Conservation (phyloP, 2,797 vertebrate genomes). For the Brotula barbata region DNA sequence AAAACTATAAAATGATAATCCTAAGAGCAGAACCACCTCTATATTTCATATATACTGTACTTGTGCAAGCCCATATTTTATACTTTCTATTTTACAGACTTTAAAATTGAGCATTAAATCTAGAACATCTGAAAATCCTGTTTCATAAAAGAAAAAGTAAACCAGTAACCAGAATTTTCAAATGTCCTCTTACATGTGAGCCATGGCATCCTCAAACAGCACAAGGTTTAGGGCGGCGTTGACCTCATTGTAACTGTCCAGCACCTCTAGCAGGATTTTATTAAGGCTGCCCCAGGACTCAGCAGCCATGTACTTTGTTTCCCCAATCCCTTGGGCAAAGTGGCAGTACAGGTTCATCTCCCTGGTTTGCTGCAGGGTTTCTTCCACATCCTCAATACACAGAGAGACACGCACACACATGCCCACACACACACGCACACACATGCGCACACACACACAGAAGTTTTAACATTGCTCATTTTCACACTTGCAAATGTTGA, state of each 20-base stretch:
- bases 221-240: slow-evolving; percentile 89
- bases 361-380: slow-evolving; percentile 75
- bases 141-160: slow-evolving; percentile 43
- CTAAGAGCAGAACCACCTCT: no score
- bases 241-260: slow-evolving; percentile 90
- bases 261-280: slow-evolving; percentile 84
- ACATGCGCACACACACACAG: no score
- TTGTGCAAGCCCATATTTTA: no score
- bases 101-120: slow-evolving; percentile 42
- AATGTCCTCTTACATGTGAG: slow-evolving; percentile 86
- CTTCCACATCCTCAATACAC: slow-evolving; percentile 80
- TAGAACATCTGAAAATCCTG: slow-evolving; percentile 23
- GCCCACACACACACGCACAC: no score
- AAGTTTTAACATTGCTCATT: no score
- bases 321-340: slow-evolving; percentile 84
- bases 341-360: slow-evolving; percentile 90
- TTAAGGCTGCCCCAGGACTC: slow-evolving; percentile 86
- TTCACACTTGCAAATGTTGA: slow-evolving; percentile 46
- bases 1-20: no score
- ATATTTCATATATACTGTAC: no score
- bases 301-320: slow-evolving; percentile 86
- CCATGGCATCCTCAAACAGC: slow-evolving; percentile 94
- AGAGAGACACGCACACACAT: slow-evolving; percentile 37
- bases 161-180: no score
- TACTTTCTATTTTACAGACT: slow-evolving; percentile 44